Percentiles rank a stretch among this genome's conserved stretches.
These are phyloP conservation scores for Peribatodes rhomboidaria DNA, from an alignment of 2,888 invertebrate genomes.

Conservation along the genomic window DNA sequence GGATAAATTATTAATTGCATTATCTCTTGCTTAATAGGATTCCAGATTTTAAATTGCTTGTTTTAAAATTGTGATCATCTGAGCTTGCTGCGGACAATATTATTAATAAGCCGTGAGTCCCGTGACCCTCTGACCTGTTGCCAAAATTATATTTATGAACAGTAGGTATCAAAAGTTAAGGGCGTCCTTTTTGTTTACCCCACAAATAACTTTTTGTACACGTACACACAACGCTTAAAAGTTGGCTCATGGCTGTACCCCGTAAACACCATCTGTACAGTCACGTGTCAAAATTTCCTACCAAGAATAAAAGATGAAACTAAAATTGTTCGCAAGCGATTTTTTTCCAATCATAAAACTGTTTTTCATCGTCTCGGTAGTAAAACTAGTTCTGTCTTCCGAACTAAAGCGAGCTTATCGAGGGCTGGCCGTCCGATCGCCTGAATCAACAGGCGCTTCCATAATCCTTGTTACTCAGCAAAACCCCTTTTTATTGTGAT, in stretches of 20 bases:
- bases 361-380: background rate
- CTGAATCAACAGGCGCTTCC: conserved; percentile 41
- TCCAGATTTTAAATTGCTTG: too few species aligned
- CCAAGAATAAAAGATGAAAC: background rate
- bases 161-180: conserved; percentile 15
- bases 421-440: conserved; percentile 29
- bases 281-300: background rate
- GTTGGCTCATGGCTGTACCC: background rate
- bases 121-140: background rate
- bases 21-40: too few species aligned
- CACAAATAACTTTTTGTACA: conserved; percentile 3
- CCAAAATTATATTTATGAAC: conserved; percentile 7
- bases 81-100: background rate
- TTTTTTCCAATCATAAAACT: background rate
- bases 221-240: background rate
- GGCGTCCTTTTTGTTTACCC: conserved; percentile 15
- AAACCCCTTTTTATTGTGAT: conserved; percentile 38
- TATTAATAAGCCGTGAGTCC: background rate
- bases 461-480: conserved; percentile 37
- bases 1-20: too few species aligned
- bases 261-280: background rate
- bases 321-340: background rate
- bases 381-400: conserved; percentile 14
- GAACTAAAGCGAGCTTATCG: conserved; percentile 26
- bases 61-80: background rate